A percentile compares a stretch with the other conserved stretches of the same genome.
Evolutionary conservation across 1,140 invertebrate genomes (phyloP).

Genomic region (Drosophila arawakana): DNA sequence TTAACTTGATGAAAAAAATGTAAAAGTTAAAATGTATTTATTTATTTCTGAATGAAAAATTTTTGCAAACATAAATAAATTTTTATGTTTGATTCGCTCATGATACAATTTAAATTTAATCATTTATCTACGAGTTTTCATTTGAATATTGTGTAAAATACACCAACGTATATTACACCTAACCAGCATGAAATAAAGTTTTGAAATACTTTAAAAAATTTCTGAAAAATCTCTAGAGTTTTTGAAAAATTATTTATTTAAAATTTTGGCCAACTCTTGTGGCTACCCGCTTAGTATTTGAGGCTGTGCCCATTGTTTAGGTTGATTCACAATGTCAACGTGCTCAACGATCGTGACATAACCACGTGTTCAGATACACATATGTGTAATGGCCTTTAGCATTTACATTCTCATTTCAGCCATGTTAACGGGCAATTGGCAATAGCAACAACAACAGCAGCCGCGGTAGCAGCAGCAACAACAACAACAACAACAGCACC

Average conservation of each 20-base stretch:
- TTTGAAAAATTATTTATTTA: neutral
- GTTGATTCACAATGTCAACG: constrained; percentile 14
- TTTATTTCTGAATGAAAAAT: no score
- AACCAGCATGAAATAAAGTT: no score
- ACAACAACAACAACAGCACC: no score
- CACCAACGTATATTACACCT: no score
- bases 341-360: neutral
- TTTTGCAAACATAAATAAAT: no score
- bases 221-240: no score
- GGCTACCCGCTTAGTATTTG: neutral
- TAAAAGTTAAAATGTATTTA: no score
- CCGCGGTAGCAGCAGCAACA: neutral
- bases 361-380: neutral
- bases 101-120: no score
- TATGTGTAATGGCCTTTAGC: constrained; percentile 6
- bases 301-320: constrained; percentile 11
- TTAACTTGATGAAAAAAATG: no score
- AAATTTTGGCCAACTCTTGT: neutral
- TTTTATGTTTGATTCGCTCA: no score
- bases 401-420: constrained; percentile 12
- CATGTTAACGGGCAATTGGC: constrained; percentile 9
- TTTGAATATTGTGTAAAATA: neutral
- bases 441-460: neutral
- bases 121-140: no score
- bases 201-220: no score